Percentiles rank a stretch among this genome's conserved stretches.
These are phyloP conservation scores for Platycheirus albimanus DNA, from an alignment of 2,888 invertebrate species.

Conservation along the genomic window DNA sequence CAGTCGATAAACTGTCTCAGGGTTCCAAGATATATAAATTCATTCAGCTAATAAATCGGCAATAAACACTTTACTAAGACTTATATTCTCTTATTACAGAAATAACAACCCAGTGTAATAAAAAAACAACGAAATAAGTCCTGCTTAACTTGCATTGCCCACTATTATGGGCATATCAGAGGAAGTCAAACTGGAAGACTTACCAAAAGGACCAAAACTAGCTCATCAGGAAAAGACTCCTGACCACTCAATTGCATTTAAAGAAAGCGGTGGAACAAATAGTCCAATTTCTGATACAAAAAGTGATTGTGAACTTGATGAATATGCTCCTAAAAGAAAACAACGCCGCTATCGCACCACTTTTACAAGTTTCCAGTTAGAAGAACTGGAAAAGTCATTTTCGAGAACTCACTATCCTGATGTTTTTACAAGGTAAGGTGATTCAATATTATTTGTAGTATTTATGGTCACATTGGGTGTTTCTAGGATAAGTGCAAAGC, in stretches of 20 bases:
- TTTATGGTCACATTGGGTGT: no score
- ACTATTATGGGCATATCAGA: slow-evolving; percentile 83
- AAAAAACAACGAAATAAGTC: no score
- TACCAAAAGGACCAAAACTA: slow-evolving; percentile 82
- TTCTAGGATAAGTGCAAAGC: no score
- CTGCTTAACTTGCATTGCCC: slow-evolving; percentile 54
- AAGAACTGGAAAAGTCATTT: slow-evolving; percentile 98
- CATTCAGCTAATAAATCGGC: no score
- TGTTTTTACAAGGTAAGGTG: slow-evolving; percentile 94
- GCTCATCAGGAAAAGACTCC: slow-evolving; percentile 82
- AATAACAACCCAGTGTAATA: neutral
- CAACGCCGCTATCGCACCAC: slow-evolving; percentile 96
- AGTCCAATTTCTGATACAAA: slow-evolving; percentile 85
- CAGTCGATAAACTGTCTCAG: no score
- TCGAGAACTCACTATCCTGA: slow-evolving; percentile 99
- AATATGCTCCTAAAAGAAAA: slow-evolving; percentile 93
- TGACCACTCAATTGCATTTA: slow-evolving; percentile 83
- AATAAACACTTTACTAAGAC: no score
- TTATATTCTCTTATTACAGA: slow-evolving; percentile 14
- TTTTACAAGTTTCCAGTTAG: slow-evolving; percentile 96
- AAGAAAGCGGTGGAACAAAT: slow-evolving; percentile 82
- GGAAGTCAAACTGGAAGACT: slow-evolving; percentile 83
- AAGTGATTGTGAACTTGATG: slow-evolving; percentile 87
- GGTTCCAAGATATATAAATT: no score
- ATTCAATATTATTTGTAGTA: neutral